Conservation (phyloP, 1,140 invertebrate species). For the Geopemphigus sp. region DNA sequence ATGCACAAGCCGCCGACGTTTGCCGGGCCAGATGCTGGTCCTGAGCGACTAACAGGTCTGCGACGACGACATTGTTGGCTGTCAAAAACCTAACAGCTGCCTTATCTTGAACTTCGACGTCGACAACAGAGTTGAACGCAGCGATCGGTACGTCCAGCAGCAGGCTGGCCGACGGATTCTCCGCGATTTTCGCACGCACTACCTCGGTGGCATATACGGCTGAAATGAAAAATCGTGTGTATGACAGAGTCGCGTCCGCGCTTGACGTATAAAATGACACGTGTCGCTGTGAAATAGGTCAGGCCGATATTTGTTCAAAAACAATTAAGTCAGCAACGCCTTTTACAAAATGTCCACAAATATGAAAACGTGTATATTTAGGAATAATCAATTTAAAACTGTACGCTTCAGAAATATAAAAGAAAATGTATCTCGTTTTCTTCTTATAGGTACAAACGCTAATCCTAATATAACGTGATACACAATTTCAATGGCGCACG, state of each 20-base stretch:
- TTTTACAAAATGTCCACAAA: no score
- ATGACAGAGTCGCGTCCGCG: no score
- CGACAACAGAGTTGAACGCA: background rate
- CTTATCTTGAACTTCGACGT: background rate
- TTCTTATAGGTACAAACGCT: no score
- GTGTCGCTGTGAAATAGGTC: no score
- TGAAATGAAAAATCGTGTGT: background rate
- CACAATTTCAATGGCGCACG: background rate
- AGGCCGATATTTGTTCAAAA: no score
- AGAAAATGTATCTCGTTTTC: no score
- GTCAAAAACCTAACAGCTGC: conserved; percentile 13
- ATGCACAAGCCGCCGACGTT: conserved; percentile 10
- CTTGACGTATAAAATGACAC: no score
- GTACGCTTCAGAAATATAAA: no score
- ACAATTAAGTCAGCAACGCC: no score
- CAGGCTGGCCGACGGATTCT: background rate
- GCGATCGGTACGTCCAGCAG: background rate
- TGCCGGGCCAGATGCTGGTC: background rate
- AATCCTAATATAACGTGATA: no score
- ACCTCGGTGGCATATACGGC: conserved; percentile 26
- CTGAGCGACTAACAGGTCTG: conserved; percentile 8
- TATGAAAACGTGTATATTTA: no score
- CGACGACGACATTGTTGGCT: background rate
- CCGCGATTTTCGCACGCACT: background rate
- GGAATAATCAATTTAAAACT: no score